Percentiles rank a stretch among this genome's conserved stretches.
These are phyloP conservation scores for Eudemis profundana DNA, from an alignment of 2,888 invertebrate species.

Conservation along the genomic window DNA sequence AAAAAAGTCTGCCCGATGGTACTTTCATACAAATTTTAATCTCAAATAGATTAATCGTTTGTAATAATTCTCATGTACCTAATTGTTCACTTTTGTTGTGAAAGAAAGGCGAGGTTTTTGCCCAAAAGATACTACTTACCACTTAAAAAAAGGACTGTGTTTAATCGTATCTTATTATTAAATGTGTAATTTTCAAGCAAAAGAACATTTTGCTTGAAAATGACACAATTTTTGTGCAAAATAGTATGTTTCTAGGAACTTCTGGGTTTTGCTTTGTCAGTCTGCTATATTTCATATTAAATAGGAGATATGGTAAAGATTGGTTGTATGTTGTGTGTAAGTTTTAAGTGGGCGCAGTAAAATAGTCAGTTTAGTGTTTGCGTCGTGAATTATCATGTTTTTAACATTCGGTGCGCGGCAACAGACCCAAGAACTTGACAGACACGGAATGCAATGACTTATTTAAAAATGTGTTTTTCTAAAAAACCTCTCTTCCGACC, in stretches of 20 bases:
- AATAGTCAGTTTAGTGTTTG: conserved; percentile 40
- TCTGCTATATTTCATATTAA: not conserved
- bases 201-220: too few relatives aligned
- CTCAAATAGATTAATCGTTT: too few relatives aligned
- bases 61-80: too few relatives aligned
- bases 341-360: conserved; percentile 25
- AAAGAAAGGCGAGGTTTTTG: too few relatives aligned
- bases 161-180: too few relatives aligned
- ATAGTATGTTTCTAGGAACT: not conserved
- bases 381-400: conserved; percentile 56
- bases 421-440: conserved; percentile 39
- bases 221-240: too few relatives aligned
- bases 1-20: too few relatives aligned
- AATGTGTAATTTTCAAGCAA: too few relatives aligned
- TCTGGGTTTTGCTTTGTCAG: not conserved
- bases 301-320: not conserved
- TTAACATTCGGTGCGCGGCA: conserved; percentile 52
- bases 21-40: too few relatives aligned
- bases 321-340: not conserved
- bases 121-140: too few relatives aligned
- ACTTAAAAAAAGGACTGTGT: too few relatives aligned
- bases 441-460: conserved; percentile 24
- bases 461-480: not conserved
- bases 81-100: too few relatives aligned
- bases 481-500: not conserved